Conservation (phyloP, 2,888 invertebrate species). For the Leucophenga maculata region DNA sequence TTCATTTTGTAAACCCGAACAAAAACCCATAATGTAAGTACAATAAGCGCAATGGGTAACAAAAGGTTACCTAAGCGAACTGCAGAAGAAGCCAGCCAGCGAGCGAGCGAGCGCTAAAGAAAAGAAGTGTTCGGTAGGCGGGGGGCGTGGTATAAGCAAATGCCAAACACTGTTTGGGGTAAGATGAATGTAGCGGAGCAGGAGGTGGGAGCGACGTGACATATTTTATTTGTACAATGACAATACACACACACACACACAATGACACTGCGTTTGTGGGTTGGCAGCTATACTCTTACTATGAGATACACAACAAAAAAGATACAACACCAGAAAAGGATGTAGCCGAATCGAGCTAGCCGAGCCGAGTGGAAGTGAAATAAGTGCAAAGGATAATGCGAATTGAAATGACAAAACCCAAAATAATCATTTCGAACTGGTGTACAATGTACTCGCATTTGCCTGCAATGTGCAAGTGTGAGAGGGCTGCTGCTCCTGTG, state of each 20-base stretch:
- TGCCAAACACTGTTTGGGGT: conserved; percentile 29
- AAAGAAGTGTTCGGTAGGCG: conserved; percentile 15
- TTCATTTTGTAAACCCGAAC: conserved; percentile 35
- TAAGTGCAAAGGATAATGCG: conserved; percentile 68
- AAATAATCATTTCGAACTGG: conserved; percentile 62
- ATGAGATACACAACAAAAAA: conserved; percentile 36
- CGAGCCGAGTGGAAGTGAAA: conserved; percentile 51
- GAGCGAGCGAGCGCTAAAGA: conserved; percentile 1
- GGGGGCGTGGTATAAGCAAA: conserved; percentile 30
- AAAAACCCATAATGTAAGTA: conserved; percentile 35
- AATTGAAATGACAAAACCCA: conserved; percentile 68
- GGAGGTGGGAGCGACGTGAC: conserved; percentile 63
- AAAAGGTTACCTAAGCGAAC: conserved; percentile 58
- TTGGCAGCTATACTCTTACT: conserved; percentile 1
- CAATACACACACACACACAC: conserved; percentile 45
- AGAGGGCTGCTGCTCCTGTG: not conserved
- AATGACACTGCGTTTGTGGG: not conserved
- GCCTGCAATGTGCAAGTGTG: not conserved
- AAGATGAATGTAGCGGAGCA: conserved; percentile 30
- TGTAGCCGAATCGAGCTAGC: not conserved
- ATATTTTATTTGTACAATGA: conserved; percentile 69
- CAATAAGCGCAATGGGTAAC: conserved; percentile 55
- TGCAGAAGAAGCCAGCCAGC: conserved; percentile 25
- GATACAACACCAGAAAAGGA: conserved; percentile 23
- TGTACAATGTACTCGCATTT: conserved; percentile 13